phyloP scores from a whole-genome alignment of 2,888 invertebrate genomes.

The Resseliella maxima region DNA sequence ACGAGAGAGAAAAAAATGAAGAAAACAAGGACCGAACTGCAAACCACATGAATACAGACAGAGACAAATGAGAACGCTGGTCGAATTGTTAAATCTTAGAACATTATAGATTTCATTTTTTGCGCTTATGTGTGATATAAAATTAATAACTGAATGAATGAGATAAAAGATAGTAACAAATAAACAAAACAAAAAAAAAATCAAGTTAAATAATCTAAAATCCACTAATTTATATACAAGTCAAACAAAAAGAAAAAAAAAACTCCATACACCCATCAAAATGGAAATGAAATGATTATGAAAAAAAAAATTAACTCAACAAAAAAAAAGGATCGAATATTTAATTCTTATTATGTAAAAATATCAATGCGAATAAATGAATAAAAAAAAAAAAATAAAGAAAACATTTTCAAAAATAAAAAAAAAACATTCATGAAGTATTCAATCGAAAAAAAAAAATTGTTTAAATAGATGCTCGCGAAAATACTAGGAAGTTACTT shows the following conservation, averaged over 20 bases:
- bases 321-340: too few species aligned
- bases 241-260: not conserved
- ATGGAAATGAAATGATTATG: not conserved
- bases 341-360: too few species aligned
- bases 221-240: constrained; percentile 35
- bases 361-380: not conserved
- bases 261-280: too few species aligned
- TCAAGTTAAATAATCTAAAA: constrained; percentile 47
- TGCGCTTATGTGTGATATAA: constrained; percentile 53
- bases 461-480: constrained; percentile 13
- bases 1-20: not conserved
- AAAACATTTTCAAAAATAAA: constrained; percentile 10
- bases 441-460: not conserved
- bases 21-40: not conserved
- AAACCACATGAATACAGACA: constrained; percentile 1
- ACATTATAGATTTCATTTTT: constrained; percentile 36
- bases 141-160: constrained; percentile 51
- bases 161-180: constrained; percentile 4
- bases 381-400: not conserved
- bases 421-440: too few species aligned
- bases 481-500: constrained; percentile 25
- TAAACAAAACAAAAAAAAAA: not conserved
- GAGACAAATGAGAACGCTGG: constrained; percentile 11
- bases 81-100: constrained; percentile 51
- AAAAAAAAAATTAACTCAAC: constrained; percentile 15